Percentiles rank a stretch among this genome's conserved stretches.
phyloP scores from a whole-genome alignment of 2,797 vertebrate species.

The Mus minutoides region DNA sequence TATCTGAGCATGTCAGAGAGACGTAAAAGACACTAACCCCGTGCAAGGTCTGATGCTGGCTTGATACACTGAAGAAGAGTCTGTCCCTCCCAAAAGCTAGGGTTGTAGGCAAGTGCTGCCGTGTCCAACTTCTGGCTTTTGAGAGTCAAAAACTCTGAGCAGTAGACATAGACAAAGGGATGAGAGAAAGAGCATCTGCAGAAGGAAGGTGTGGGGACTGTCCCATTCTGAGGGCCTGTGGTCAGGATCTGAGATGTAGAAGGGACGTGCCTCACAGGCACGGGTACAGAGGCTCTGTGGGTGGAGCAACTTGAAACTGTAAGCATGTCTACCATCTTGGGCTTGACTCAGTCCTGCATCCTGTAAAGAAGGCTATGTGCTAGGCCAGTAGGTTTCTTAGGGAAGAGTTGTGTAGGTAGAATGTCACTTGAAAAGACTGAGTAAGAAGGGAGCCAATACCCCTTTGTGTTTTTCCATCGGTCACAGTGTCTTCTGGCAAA shows the following conservation, averaged over 20 bases:
- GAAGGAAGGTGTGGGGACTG: fast-evolving
- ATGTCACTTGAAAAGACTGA: not conserved
- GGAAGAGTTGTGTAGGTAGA: not conserved
- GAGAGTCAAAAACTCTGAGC: not conserved
- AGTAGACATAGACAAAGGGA: not conserved
- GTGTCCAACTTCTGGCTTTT: not conserved
- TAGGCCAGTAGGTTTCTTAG: not conserved
- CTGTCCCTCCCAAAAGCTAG: not conserved
- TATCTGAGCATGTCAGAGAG: not conserved
- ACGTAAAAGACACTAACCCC: not conserved
- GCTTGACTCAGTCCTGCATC: not conserved
- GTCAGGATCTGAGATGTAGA: fast-evolving
- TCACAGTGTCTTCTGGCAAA: not conserved
- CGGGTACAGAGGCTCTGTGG: fast-evolving
- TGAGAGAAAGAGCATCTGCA: not conserved
- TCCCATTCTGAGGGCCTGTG: not conserved
- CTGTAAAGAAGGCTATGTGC: not conserved
- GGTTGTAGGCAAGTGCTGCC: not conserved
- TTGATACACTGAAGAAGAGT: not conserved
- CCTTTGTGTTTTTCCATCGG: not conserved
- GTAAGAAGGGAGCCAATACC: not conserved
- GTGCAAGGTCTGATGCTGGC: fast-evolving
- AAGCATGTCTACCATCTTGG: not conserved
- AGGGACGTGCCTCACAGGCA: fast-evolving
- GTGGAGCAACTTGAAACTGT: not conserved